phyloP scores from a whole-genome alignment of 2,797 vertebrate genomes.

The Diceros bicornis region DNA sequence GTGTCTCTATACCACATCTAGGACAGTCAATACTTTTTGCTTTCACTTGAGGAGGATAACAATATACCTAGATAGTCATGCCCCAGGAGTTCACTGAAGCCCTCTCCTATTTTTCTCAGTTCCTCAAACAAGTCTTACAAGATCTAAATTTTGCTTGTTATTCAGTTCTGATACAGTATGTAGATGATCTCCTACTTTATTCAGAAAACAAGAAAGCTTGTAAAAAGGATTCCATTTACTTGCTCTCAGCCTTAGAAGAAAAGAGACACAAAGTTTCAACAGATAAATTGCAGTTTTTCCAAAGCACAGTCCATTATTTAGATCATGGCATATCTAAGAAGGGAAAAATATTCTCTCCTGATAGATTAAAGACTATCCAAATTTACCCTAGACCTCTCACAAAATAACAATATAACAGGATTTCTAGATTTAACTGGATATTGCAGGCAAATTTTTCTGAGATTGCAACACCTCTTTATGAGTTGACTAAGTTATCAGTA shows the following conservation, averaged over 20 bases:
- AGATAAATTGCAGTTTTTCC: background rate
- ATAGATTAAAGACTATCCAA: background rate
- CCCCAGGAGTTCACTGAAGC: background rate
- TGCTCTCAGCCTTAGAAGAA: background rate
- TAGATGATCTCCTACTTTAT: background rate
- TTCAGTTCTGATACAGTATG: background rate
- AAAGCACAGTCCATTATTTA: background rate
- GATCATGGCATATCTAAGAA: background rate
- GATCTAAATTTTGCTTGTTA: background rate
- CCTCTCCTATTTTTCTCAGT: background rate
- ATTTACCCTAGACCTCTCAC: background rate
- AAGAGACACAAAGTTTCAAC: background rate
- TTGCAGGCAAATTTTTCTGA: background rate
- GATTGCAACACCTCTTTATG: background rate
- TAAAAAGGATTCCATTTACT: background rate
- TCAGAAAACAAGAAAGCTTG: background rate
- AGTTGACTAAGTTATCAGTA: background rate
- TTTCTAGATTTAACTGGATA: slow-evolving; percentile 9
- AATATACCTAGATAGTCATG: background rate
- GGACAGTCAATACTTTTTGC: background rate
- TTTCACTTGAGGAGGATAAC: background rate
- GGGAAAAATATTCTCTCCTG: background rate
- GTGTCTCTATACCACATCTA: background rate
- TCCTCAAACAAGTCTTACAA: background rate
- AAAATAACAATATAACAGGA: background rate